These are phyloP conservation scores for Andrena bicolor DNA, from an alignment of 2,888 invertebrate species.

Conservation along the genomic window DNA sequence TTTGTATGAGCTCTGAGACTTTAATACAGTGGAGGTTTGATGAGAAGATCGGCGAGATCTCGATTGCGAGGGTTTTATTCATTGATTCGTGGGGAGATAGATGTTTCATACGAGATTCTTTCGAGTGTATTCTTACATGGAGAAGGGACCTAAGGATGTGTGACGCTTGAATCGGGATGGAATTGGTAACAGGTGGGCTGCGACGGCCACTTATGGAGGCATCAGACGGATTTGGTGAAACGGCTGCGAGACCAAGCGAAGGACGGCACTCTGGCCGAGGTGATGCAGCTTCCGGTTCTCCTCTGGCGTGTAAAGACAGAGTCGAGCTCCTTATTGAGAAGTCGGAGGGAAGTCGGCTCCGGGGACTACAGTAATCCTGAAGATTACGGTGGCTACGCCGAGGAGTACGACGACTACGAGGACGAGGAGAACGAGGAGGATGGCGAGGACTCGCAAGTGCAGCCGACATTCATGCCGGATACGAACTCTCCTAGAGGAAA, in stretches of 20 bases:
- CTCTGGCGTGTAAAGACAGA: conserved; percentile 89
- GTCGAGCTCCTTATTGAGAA: conserved; percentile 73
- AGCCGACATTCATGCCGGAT: conserved; percentile 66
- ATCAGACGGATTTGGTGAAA: conserved; percentile 89
- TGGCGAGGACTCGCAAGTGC: conserved; percentile 79
- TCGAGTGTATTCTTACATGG: too few species aligned
- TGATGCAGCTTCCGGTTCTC: conserved; percentile 89
- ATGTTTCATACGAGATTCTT: too few species aligned
- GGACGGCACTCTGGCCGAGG: conserved; percentile 90
- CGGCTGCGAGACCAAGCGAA: conserved; percentile 89
- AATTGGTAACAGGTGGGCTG: conserved; percentile 89
- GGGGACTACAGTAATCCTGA: conserved; percentile 80
- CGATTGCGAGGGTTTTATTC: too few species aligned
- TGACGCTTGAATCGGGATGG: too few species aligned
- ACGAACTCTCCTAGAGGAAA: conserved; percentile 64
- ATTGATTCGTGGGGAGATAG: too few species aligned
- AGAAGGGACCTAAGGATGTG: not conserved
- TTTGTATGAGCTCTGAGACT: too few species aligned
- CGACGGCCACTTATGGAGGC: conserved; percentile 89
- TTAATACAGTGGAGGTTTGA: too few species aligned
- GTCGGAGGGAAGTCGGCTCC: conserved; percentile 81
- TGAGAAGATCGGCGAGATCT: too few species aligned
- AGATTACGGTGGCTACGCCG: conserved; percentile 79
- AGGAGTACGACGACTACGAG: conserved; percentile 82
- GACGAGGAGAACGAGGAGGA: conserved; percentile 79